phyloP scores from a whole-genome alignment of 1,140 invertebrate genomes.

The Zaprionus kolodkinae region DNA sequence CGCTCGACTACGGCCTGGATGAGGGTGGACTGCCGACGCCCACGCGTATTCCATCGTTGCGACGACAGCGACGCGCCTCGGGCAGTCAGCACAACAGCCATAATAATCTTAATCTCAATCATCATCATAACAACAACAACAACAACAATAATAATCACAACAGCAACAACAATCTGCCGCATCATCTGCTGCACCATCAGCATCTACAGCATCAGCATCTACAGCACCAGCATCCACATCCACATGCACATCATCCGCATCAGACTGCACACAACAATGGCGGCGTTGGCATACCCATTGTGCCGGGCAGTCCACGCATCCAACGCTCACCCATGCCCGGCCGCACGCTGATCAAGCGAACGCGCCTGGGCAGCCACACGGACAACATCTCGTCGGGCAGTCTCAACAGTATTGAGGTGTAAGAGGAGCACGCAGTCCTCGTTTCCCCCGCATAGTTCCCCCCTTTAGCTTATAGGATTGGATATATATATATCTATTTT shows the following conservation, averaged over 20 bases:
- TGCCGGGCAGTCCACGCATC: slow-evolving; percentile 79
- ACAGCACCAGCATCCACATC: slow-evolving; percentile 39
- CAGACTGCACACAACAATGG: slow-evolving; percentile 46
- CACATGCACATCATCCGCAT: slow-evolving; percentile 37
- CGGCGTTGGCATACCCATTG: slow-evolving; percentile 78
- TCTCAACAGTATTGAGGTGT: slow-evolving; percentile 84
- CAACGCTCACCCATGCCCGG: slow-evolving; percentile 81
- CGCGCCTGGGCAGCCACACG: slow-evolving; percentile 80
- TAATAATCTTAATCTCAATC: slow-evolving; percentile 61
- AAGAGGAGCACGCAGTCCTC: slow-evolving; percentile 11
- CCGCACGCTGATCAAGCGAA: slow-evolving; percentile 77
- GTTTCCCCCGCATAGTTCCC: background rate
- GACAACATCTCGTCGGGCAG: slow-evolving; percentile 84
- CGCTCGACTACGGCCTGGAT: slow-evolving; percentile 47
- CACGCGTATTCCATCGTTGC: slow-evolving; percentile 74
- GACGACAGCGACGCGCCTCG: slow-evolving; percentile 70
- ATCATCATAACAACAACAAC: slow-evolving; percentile 45
- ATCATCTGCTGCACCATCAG: slow-evolving; percentile 44
- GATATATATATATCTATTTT: too few relatives aligned
- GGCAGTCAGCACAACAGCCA: slow-evolving; percentile 71
- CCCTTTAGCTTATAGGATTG: background rate
- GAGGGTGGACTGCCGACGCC: slow-evolving; percentile 56
- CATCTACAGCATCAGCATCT: slow-evolving; percentile 26
- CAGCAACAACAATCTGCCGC: slow-evolving; percentile 66
- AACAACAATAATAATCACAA: slow-evolving; percentile 52